Percentiles rank a stretch among this genome's conserved stretches.
phyloP scores from a whole-genome alignment of 2,113 vertebrate species.

The Lethenteron reissneri region DNA sequence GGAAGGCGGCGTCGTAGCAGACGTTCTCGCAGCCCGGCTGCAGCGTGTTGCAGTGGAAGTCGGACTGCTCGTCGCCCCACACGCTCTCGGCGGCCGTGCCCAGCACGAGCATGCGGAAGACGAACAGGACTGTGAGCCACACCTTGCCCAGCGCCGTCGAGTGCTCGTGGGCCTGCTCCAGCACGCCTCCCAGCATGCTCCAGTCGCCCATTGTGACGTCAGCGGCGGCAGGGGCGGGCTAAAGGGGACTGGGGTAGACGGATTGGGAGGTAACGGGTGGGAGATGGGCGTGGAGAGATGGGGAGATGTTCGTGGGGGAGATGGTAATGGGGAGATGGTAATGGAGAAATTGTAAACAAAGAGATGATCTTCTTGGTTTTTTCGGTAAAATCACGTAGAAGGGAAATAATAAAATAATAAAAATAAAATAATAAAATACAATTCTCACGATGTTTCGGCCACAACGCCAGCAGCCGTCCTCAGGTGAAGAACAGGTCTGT shows the following conservation, averaged over 20 bases:
- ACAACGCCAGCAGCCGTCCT: no score
- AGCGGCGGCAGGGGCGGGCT: no score
- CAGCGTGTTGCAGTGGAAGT: slow-evolving; percentile 20
- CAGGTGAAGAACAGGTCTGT: no score
- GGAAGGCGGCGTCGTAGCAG: slow-evolving; percentile 7
- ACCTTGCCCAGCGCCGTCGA: slow-evolving; percentile 8
- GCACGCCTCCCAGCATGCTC: slow-evolving; percentile 2
- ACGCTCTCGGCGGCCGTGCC: slow-evolving; percentile 13
- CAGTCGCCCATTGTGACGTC: slow-evolving; percentile 6
- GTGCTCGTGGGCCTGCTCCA: slow-evolving; percentile 9
- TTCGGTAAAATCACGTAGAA: no score
- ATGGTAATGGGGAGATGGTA: no score
- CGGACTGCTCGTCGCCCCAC: slow-evolving; percentile 25
- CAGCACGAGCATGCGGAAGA: slow-evolving; percentile 10
- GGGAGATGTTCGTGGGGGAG: no score
- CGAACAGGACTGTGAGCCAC: slow-evolving; percentile 7
- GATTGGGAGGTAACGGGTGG: not conserved
- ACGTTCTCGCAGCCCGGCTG: slow-evolving; percentile 16
- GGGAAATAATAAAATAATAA: no score
- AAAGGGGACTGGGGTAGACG: not conserved
- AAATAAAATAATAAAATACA: no score
- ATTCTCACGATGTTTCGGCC: no score
- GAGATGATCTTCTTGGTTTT: no score
- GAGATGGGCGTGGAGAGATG: not conserved
- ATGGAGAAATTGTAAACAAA: no score